Conservation (phyloP, 2,888 invertebrate species). For the Watsonalla cultraria region DNA sequence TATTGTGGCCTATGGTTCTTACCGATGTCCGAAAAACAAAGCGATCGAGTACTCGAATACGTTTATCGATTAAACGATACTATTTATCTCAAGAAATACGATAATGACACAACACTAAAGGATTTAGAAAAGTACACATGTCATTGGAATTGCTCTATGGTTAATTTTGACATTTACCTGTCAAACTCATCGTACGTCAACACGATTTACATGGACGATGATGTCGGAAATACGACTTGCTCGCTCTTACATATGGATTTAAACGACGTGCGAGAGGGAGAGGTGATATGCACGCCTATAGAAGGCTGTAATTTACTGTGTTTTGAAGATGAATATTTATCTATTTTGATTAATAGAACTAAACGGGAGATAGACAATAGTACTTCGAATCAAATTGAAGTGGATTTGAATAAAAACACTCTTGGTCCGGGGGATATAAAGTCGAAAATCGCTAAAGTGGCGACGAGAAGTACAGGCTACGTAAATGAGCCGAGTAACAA, state of each 20-base stretch:
- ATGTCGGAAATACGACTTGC: conserved; percentile 47
- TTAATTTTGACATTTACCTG: conserved; percentile 48
- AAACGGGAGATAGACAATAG: conserved; percentile 18
- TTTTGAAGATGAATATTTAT: conserved; percentile 36
- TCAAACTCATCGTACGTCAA: conserved; percentile 49
- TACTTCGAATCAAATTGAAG: conserved; percentile 7
- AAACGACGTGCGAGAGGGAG: conserved; percentile 36
- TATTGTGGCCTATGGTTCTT: conserved; percentile 85
- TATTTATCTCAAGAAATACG: conserved; percentile 38
- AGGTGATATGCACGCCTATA: conserved; percentile 45
- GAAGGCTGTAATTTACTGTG: conserved; percentile 54
- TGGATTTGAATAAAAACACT: conserved; percentile 18
- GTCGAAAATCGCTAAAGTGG: conserved; percentile 14
- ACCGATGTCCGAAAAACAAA: conserved; percentile 37
- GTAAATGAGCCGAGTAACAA: conserved; percentile 16
- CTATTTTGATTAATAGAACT: conserved; percentile 18
- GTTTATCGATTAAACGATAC: conserved; percentile 62
- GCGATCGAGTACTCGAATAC: conserved; percentile 34
- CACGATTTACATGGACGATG: conserved; percentile 46
- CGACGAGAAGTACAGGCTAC: conserved; percentile 5
- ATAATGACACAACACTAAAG: conserved; percentile 18
- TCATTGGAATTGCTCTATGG: conserved; percentile 55
- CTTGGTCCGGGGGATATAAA: conserved; percentile 8
- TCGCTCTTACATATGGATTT: conserved; percentile 52
- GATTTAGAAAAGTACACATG: conserved; percentile 51